Conservation (phyloP, 2,888 invertebrate species). For the Anaspis maculata region DNA sequence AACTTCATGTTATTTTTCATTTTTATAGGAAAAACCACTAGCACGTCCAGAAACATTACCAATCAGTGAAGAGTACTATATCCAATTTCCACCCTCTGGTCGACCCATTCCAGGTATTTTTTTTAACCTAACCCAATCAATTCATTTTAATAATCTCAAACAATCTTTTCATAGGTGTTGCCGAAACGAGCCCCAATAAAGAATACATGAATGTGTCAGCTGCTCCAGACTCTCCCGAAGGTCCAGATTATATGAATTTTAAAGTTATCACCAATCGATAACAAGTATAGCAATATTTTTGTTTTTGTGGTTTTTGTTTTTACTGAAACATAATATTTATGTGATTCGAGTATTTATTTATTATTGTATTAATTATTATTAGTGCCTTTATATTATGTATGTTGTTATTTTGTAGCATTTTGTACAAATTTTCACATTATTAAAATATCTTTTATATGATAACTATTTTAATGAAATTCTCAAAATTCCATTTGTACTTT, state of each 20-base stretch:
- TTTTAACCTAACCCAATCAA: no score
- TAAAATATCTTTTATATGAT: no score
- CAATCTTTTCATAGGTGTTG: neutral
- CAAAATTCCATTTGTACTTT: no score
- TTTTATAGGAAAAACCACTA: slow-evolving; percentile 31
- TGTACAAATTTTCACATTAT: no score
- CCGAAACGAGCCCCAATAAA: slow-evolving; percentile 9
- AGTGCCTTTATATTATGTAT: no score
- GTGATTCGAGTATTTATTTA: no score
- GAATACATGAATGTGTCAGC: slow-evolving; percentile 28
- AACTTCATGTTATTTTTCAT: slow-evolving; percentile 1
- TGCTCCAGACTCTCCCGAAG: slow-evolving; percentile 2
- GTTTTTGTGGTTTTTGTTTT: no score
- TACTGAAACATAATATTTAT: no score
- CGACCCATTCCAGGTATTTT: slow-evolving; percentile 45
- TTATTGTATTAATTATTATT: no score
- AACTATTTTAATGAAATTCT: no score
- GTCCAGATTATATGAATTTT: slow-evolving; percentile 32
- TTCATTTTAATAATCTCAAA: slow-evolving; percentile 11
- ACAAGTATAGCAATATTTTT: no score
- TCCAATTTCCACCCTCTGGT: slow-evolving; percentile 47
- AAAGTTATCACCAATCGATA: slow-evolving; percentile 23
- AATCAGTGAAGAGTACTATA: slow-evolving; percentile 41
- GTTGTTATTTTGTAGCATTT: no score
- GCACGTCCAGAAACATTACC: slow-evolving; percentile 27